Conservation (phyloP, 1,140 invertebrate species). For the Zaprionus capensis region DNA sequence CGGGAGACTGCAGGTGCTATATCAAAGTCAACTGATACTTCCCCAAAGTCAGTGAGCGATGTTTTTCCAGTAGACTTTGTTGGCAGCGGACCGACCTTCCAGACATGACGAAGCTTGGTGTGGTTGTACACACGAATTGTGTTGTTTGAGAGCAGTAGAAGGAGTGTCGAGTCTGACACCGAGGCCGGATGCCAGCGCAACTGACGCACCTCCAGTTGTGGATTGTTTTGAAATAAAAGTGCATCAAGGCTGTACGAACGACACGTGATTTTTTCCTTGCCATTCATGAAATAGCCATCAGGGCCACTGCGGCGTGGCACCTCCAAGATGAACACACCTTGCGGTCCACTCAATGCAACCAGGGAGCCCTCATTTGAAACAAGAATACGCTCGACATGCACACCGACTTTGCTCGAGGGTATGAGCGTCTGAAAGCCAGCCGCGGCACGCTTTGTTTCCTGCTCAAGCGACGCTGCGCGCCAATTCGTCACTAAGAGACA, state of each 20-base stretch:
- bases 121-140: constrained; percentile 88
- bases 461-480: constrained; percentile 54
- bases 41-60: constrained; percentile 88
- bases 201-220: constrained; percentile 87
- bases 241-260: constrained; percentile 88
- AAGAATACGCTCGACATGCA: constrained; percentile 80
- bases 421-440: constrained; percentile 72
- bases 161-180: constrained; percentile 89
- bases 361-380: constrained; percentile 80
- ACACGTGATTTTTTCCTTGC: constrained; percentile 70
- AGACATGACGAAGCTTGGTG: constrained; percentile 73
- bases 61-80: constrained; percentile 28
- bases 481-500: constrained; percentile 74
- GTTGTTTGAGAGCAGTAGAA: constrained; percentile 93
- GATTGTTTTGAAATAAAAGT: constrained; percentile 86
- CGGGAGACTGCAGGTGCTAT: constrained; percentile 87
- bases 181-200: constrained; percentile 94
- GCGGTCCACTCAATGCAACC: constrained; percentile 74
- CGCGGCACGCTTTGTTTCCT: constrained; percentile 18
- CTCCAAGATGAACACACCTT: constrained; percentile 82
- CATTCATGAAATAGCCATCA: constrained; percentile 76
- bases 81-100: constrained; percentile 76
- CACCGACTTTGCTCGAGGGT: constrained; percentile 70
- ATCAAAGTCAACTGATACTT: constrained; percentile 93
- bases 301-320: constrained; percentile 84